phyloP scores from a whole-genome alignment of 2,113 vertebrate species.

The Poecile atricapillus region DNA sequence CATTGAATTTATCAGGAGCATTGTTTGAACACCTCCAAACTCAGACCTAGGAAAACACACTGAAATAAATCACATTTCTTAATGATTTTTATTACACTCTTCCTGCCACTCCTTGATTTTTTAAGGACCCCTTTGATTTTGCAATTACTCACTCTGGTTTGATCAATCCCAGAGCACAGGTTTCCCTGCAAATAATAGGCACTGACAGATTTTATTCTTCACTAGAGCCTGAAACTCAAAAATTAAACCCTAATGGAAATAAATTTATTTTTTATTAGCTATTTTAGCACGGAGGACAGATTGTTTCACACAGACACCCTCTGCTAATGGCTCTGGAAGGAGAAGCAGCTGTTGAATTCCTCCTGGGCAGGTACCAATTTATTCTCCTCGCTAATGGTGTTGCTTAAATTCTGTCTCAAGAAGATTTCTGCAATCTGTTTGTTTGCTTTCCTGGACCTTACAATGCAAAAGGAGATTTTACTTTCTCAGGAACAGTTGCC shows the following conservation, averaged over 20 bases:
- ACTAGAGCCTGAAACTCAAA: slow-evolving; percentile 49
- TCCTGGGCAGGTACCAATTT: slow-evolving; percentile 6
- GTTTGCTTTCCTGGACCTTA: not conserved
- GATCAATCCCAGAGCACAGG: slow-evolving; percentile 3
- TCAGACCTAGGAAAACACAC: not conserved
- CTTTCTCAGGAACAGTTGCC: not conserved
- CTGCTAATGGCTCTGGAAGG: slow-evolving; percentile 38
- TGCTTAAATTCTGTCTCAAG: not conserved
- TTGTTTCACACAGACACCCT: not conserved
- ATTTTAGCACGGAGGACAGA: not conserved
- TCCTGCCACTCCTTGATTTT: not conserved
- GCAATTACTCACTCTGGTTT: not conserved
- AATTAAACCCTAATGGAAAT: slow-evolving; percentile 31
- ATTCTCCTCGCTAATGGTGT: not conserved
- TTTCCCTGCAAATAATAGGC: not conserved
- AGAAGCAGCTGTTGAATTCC: slow-evolving; percentile 44
- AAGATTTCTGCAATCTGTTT: not conserved
- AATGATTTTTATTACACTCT: not conserved
- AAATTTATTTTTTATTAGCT: slow-evolving; percentile 55
- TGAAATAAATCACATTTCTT: not conserved
- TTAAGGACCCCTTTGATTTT: slow-evolving; percentile 16
- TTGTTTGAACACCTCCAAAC: not conserved
- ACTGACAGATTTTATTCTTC: slow-evolving; percentile 51
- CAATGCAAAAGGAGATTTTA: not conserved
- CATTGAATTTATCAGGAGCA: not conserved